Base-by-base conservation (phyloP, 92 coral and sea anemone genomes). In the Actinostola sp. region DNA sequence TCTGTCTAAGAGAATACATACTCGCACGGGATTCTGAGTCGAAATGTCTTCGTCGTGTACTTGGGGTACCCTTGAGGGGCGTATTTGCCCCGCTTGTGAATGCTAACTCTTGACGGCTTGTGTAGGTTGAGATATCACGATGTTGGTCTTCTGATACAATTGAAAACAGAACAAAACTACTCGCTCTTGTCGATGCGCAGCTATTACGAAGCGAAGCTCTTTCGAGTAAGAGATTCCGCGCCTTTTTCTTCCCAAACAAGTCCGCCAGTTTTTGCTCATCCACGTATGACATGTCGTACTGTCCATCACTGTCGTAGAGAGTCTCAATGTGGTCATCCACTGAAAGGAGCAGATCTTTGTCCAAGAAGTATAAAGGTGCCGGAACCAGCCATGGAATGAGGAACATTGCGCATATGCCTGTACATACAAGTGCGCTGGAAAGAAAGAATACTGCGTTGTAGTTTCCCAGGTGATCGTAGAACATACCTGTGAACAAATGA, bases 391-490 rank as follows among this genome's bases (percentile, higher is more conserved):
- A 70, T 1, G 97, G 97, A 23, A 90, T 67, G 56, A 88, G 87
- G 52, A 90, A 90, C 85, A 83, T 90, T 59, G 88, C 20, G 76
- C 97, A 90, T 54, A 75, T 63, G 11, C 97, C 97, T 10, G 70
- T 59, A 54, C 85, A 75, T 16, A 90, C 81, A 6, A 90, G 75
- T 13, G 84, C 92, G 58, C 97, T 87, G 55, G 89, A 54, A 48
- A 90, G 63, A 56, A 90, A 87, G 62, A 86, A 90, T 26, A 90
- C 97, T 5, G 78, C 79, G 48, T 80, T 61, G 81, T 90, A 90
- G 81, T 80, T 87, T 21, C 97, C 97, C 16, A 86, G 42, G 51
- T n/a, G 62, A 80, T 90, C 97, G 62, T 83, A 90, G 48, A 90
- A 68, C 46, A 83, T 77, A 70, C 97, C 97, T 90, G 77, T 21